Percentiles rank a stretch among this genome's conserved stretches.
phyloP scores from a whole-genome alignment of 2,797 vertebrate species.

The Lateolabrax maculatus region DNA sequence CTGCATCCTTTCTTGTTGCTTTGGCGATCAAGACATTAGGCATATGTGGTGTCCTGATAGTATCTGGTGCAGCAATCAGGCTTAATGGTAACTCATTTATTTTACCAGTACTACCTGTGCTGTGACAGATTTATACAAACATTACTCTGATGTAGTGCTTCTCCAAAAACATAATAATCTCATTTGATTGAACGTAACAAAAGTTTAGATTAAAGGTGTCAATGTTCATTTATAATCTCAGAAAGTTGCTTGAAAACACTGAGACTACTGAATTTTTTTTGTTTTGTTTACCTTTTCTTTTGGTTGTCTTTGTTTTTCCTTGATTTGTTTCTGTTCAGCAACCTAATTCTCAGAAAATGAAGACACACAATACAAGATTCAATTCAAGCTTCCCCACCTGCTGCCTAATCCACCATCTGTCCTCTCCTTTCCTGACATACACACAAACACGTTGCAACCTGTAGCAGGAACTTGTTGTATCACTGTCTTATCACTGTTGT shows the following conservation, averaged over 20 bases:
- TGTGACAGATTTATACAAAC: not conserved
- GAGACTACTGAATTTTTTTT: not conserved
- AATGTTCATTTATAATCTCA: not conserved
- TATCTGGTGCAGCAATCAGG: not conserved
- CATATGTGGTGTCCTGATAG: not conserved
- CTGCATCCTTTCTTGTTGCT: not conserved
- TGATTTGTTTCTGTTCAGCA: not conserved
- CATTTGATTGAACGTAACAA: not conserved
- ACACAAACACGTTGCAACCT: not conserved
- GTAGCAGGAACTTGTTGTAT: not conserved
- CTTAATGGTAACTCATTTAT: not conserved
- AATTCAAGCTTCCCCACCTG: not conserved
- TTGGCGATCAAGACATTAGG: not conserved
- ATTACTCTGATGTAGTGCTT: not conserved
- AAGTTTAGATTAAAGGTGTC: not conserved
- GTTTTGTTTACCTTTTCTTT: not conserved
- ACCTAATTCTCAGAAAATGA: not conserved
- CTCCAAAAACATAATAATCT: not conserved
- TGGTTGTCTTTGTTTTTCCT: not conserved
- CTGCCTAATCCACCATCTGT: conserved; percentile 7
- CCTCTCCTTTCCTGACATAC: not conserved
- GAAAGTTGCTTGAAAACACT: not conserved
- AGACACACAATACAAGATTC: not conserved
- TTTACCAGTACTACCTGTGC: not conserved
- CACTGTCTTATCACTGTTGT: not conserved